These are phyloP conservation scores for Ooceraea biroi DNA, from an alignment of 1,140 invertebrate genomes.

Conservation along the genomic window DNA sequence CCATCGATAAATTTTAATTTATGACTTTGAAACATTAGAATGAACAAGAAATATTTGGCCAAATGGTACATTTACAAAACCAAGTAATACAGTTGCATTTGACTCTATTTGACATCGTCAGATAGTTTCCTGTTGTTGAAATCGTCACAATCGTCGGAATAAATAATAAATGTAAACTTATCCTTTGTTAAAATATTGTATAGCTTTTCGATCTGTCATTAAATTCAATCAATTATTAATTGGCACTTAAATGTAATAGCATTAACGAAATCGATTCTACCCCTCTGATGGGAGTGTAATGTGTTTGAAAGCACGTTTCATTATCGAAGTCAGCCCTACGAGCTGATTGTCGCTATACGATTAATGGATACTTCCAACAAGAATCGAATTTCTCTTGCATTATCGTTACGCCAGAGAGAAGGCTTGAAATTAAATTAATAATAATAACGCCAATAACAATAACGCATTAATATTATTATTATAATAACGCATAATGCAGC, in stretches of 20 bases:
- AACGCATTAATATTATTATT: too few species aligned
- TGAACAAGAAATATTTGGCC: neutral
- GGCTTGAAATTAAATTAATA: neutral
- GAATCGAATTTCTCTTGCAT: constrained; percentile 26
- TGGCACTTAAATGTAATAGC: constrained; percentile 55
- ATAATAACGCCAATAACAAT: neutral
- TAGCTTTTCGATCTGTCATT: neutral
- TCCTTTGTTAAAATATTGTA: neutral
- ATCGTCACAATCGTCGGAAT: neutral
- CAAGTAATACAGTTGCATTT: constrained; percentile 2
- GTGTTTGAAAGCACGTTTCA: constrained; percentile 55
- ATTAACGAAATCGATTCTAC: constrained; percentile 66
- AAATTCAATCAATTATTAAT: constrained; percentile 60
- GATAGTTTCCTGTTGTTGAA: neutral
- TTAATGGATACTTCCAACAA: constrained; percentile 63
- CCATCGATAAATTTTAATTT: constrained; percentile 11
- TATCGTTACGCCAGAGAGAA: constrained; percentile 3
- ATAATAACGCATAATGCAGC: too few species aligned
- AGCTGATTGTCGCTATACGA: constrained; percentile 32
- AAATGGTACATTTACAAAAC: neutral
- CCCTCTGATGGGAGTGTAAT: constrained; percentile 29
- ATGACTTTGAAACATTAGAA: constrained; percentile 12
- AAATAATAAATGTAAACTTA: constrained; percentile 19
- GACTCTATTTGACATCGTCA: neutral
- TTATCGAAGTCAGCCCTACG: constrained; percentile 70